A percentile compares a stretch with the other conserved stretches of the same genome.
These are phyloP conservation scores for Saturnia japonica DNA, from an alignment of 2,888 invertebrate species.

Conservation along the genomic window DNA sequence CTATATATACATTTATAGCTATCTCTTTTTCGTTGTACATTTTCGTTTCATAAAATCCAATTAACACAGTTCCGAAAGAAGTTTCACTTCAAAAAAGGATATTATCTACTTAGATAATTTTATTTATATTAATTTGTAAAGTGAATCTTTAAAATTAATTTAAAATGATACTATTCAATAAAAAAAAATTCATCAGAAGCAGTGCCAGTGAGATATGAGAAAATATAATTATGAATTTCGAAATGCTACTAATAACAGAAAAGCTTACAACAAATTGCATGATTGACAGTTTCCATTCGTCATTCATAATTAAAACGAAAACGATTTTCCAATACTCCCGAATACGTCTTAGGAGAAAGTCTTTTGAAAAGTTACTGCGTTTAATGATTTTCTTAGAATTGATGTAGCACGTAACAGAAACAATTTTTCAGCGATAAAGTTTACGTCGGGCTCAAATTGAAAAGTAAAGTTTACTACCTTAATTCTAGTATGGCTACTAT, in stretches of 20 bases:
- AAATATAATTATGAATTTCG: not conserved
- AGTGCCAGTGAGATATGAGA: not conserved
- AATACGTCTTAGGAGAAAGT: constrained; percentile 40
- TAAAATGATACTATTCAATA: not conserved
- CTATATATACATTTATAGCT: too few relatives aligned
- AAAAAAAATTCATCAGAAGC: not conserved
- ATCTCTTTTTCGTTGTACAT: too few relatives aligned
- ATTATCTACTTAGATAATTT: too few relatives aligned
- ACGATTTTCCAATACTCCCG: constrained; percentile 48
- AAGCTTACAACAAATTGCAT: constrained; percentile 38
- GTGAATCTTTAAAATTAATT: not conserved
- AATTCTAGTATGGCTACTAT: constrained; percentile 41
- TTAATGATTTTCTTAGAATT: constrained; percentile 11
- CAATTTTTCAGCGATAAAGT: constrained; percentile 34
- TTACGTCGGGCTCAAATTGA: constrained; percentile 33
- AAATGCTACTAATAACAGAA: constrained; percentile 20
- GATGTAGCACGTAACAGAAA: constrained; percentile 32
- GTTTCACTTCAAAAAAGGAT: too few relatives aligned
- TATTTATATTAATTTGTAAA: too few relatives aligned
- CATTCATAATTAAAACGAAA: constrained; percentile 59
- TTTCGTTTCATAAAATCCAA: too few relatives aligned
- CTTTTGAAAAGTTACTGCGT: constrained; percentile 27
- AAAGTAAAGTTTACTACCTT: constrained; percentile 33
- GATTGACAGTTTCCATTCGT: constrained; percentile 60
- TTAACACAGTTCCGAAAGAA: too few relatives aligned